A percentile compares a stretch with the other conserved stretches of the same genome.
phyloP scores from a whole-genome alignment of 2,113 vertebrate species.

The Clarias magur region DNA sequence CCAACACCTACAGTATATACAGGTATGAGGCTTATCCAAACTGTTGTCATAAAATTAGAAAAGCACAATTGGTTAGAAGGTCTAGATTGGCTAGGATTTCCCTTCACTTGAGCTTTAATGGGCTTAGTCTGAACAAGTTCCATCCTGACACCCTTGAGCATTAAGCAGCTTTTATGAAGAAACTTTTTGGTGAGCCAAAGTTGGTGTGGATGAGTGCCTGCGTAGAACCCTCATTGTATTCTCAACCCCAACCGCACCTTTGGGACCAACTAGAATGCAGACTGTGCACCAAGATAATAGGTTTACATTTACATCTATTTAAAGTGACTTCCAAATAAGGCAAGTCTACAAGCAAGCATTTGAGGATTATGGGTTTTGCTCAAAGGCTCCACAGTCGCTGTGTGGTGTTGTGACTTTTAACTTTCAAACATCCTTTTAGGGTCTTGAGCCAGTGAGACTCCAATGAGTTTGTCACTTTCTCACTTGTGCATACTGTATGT shows the following conservation, averaged over 20 bases:
- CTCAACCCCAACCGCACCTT: not conserved
- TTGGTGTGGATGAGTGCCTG: too few species aligned
- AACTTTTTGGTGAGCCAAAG: not conserved
- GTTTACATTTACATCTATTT: not conserved
- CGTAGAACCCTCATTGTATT: not conserved
- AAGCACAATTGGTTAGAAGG: not conserved
- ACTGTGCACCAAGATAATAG: not conserved
- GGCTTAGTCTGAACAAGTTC: not conserved
- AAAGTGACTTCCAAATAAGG: not conserved
- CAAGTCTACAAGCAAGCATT: not conserved
- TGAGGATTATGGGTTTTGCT: not conserved
- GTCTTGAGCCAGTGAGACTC: not conserved
- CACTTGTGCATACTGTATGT: not conserved
- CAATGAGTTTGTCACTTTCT: not conserved
- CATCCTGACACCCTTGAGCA: not conserved
- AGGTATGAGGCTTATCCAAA: not conserved
- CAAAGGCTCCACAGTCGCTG: not conserved
- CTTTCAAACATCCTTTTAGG: not conserved
- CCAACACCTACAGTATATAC: too few species aligned
- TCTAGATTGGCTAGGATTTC: not conserved
- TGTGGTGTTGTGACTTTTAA: not conserved
- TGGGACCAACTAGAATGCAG: not conserved
- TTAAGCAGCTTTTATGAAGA: not conserved
- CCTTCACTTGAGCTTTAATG: not conserved
- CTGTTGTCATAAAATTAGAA: not conserved